Evolutionary conservation across 2,888 invertebrate species (phyloP).

Genomic region (Tetragonula carbonaria): DNA sequence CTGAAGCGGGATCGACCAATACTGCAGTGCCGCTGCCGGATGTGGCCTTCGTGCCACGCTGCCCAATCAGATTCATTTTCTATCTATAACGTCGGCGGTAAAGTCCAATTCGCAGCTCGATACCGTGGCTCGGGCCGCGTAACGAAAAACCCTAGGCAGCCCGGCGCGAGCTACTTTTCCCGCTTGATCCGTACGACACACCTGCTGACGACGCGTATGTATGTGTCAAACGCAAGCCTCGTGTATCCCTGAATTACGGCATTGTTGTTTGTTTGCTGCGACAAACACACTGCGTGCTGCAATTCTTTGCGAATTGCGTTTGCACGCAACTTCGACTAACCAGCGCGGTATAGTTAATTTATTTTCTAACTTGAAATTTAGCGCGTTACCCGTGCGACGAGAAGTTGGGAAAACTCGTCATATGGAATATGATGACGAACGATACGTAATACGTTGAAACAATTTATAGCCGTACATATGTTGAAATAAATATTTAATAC

Average conservation of each 20-base stretch:
- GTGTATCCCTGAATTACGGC: not conserved
- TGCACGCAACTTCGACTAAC: not conserved
- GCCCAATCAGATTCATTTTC: slow-evolving; percentile 73
- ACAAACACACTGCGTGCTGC: not conserved
- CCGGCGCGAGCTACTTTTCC: slow-evolving; percentile 28
- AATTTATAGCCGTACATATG: not conserved
- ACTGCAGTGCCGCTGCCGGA: slow-evolving; percentile 77
- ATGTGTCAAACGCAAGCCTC: not conserved
- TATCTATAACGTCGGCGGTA: slow-evolving; percentile 64
- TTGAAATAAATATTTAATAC: not conserved
- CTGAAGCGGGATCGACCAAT: slow-evolving; percentile 79
- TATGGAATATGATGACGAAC: not conserved
- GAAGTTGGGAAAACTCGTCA: not conserved
- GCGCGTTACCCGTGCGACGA: not conserved
- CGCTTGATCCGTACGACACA: slow-evolving; percentile 39
- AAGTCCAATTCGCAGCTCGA: slow-evolving; percentile 67
- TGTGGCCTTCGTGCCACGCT: slow-evolving; percentile 75
- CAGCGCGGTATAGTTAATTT: not conserved
- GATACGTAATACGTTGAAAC: not conserved
- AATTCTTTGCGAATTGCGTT: slow-evolving; percentile 2
- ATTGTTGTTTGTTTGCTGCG: not conserved
- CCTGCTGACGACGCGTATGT: slow-evolving; percentile 23
- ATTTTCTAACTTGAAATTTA: not conserved
- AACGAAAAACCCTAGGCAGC: slow-evolving; percentile 50
- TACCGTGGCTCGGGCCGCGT: slow-evolving; percentile 17